Percentiles rank a stretch among this genome's conserved stretches.
Conservation (phyloP, 2,888 invertebrate genomes). For the Agriopis aurantiaria region DNA sequence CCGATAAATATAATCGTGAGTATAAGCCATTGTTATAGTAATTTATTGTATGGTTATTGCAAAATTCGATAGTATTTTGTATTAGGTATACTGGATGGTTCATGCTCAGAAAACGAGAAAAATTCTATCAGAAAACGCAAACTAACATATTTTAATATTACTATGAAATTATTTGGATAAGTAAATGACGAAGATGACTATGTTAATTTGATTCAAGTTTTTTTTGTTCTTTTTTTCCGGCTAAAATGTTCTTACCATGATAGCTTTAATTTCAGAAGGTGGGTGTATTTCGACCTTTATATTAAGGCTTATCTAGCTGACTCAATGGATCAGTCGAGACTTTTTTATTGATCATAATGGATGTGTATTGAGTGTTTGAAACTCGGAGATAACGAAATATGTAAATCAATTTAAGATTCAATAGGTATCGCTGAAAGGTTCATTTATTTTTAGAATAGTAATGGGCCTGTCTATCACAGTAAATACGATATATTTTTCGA, state of each 20-base stretch:
- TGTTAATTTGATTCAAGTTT: neutral
- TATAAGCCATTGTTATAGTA: too few relatives aligned
- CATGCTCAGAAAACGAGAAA: too few relatives aligned
- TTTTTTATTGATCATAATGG: conserved; percentile 38
- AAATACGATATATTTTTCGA: conserved; percentile 16
- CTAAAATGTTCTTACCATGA: too few relatives aligned
- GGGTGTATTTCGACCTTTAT: conserved; percentile 8
- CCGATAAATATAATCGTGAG: too few relatives aligned
- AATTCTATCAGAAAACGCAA: too few relatives aligned
- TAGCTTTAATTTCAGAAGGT: neutral
- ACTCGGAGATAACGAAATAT: conserved; percentile 38
- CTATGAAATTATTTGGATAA: too few relatives aligned
- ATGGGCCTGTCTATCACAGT: conserved; percentile 30
- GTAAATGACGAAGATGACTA: too few relatives aligned
- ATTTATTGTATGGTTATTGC: too few relatives aligned
- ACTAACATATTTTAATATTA: too few relatives aligned
- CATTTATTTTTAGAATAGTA: conserved; percentile 30
- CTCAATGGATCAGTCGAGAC: conserved; percentile 36
- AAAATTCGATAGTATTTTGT: too few relatives aligned
- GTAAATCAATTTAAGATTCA: conserved; percentile 40
- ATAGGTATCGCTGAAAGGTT: conserved; percentile 27
- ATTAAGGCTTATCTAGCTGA: conserved; percentile 31
- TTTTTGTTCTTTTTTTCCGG: neutral
- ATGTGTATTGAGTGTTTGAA: conserved; percentile 31
- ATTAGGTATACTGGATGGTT: too few relatives aligned